These are phyloP conservation scores for Scaptomyza parva DNA, from an alignment of 2,888 invertebrate genomes.

Conservation along the genomic window DNA sequence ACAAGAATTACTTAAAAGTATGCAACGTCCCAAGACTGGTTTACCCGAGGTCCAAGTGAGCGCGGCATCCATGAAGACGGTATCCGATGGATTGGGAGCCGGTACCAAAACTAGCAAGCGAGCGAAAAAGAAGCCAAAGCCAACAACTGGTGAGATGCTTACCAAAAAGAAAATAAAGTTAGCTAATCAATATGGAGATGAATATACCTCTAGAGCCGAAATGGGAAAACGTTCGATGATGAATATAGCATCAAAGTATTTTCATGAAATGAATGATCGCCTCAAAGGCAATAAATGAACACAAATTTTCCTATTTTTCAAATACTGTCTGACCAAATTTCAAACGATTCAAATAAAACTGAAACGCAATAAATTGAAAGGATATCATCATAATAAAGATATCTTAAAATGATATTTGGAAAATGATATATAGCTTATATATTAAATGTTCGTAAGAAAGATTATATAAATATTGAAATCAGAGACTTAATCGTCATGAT, in stretches of 20 bases:
- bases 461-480: too few species aligned
- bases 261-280: conserved; percentile 28
- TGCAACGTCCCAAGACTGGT: too few species aligned
- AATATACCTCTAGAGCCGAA: background rate
- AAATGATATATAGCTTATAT: too few species aligned
- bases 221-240: conserved; percentile 7
- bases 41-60: background rate
- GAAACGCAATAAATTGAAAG: too few species aligned
- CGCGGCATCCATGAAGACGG: conserved; percentile 3
- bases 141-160: background rate
- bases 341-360: too few species aligned
- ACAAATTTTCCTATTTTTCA: too few species aligned
- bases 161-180: background rate
- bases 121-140: background rate
- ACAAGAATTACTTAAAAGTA: background rate
- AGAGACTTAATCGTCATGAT: too few species aligned
- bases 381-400: too few species aligned
- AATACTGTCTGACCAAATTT: background rate
- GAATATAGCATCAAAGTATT: conserved; percentile 16
- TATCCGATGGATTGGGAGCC: background rate
- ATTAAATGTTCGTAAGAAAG: too few species aligned
- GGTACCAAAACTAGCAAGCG: background rate
- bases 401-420: too few species aligned
- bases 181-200: background rate
- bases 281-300: conserved; percentile 13